Percentiles rank a stretch among this genome's conserved stretches.
phyloP scores from a whole-genome alignment of 1,140 invertebrate species.

The Heliconius melpomene region DNA sequence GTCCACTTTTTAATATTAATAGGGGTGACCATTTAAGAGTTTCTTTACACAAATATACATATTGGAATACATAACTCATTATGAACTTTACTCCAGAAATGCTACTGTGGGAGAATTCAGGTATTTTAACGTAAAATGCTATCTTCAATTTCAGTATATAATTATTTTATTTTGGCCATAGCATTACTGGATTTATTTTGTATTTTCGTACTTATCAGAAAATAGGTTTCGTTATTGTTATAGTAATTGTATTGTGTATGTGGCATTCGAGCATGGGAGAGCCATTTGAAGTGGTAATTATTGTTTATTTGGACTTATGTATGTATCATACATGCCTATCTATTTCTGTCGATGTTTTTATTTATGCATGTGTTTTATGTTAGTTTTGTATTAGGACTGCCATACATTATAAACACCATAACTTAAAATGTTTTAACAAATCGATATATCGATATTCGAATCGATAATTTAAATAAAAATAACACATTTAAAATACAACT shows the following conservation, averaged over 20 bases:
- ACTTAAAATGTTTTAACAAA: background rate
- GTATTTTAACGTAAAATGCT: conserved; percentile 27
- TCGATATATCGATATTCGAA: background rate
- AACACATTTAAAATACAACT: background rate
- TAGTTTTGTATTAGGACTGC: conserved; percentile 10
- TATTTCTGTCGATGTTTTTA: background rate
- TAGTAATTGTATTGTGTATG: conserved; percentile 16
- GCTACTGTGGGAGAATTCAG: conserved; percentile 47
- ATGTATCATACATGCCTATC: background rate
- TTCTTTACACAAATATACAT: background rate
- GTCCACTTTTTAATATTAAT: background rate
- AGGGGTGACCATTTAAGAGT: background rate
- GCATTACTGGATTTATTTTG: background rate
- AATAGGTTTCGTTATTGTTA: background rate
- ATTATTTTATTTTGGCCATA: background rate
- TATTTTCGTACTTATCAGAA: background rate
- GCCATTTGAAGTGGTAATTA: conserved; percentile 11
- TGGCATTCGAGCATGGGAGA: conserved; percentile 12
- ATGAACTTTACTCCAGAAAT: conserved; percentile 48
- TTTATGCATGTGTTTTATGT: background rate
- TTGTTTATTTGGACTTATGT: background rate
- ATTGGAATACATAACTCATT: conserved; percentile 26
- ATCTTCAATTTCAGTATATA: background rate
- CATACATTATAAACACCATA: background rate
- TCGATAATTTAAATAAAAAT: background rate